Base-by-base conservation (phyloP, 2,113 vertebrate genomes). In the Spilogale gracilis region DNA sequence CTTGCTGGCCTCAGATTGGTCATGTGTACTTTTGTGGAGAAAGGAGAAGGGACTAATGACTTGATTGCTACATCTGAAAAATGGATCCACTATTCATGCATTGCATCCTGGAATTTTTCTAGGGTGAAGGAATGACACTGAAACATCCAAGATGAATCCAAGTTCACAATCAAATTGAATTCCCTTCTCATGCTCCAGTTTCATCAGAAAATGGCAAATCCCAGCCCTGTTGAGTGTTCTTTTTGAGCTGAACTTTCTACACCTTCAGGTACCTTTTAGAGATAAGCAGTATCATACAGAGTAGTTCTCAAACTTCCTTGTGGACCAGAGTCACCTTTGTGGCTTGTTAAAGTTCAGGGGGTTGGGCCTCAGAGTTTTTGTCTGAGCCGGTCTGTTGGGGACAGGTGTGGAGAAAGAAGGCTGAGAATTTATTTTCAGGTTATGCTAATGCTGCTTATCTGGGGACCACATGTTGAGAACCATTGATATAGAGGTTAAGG, bases 41-140 rank as follows among this genome's bases (percentile, higher is more conserved):
- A 92, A 88, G 20, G 38, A 89, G 38, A 79, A 80, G 65, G 48
- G 50, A 85, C 12, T 85, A 52, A 81, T 60, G 56, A 76, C 58
- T 96, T 96, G 58, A 61, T 94, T 92, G 95, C 85, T 30, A 9
- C 18, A 76, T 81, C 71, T 96, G 67, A 86, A 65, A 93, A 81
- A 84, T 65, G 52, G 14, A 65, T 79, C 27, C 83, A 43, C 67
- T 58, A 12, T 73, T 80, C 73, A 10, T 65, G 69, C 92, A 84
- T 63, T 89, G 65, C 45, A 60, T 89, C 52, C 89, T 95, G 65
- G 80, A 81, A 93, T 95, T 95, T 92, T 90, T 38, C 27, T 79
- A 65, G 20, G 54, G 80, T 18, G 71, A 88, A 93, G 81, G 60
- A 88, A 63, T 21, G 48, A 88, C 65, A 95, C 45, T 0, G 27